These are phyloP conservation scores for Notarius lentiginosus DNA, from an alignment of 2,113 vertebrate genomes.

Conservation along the genomic window DNA sequence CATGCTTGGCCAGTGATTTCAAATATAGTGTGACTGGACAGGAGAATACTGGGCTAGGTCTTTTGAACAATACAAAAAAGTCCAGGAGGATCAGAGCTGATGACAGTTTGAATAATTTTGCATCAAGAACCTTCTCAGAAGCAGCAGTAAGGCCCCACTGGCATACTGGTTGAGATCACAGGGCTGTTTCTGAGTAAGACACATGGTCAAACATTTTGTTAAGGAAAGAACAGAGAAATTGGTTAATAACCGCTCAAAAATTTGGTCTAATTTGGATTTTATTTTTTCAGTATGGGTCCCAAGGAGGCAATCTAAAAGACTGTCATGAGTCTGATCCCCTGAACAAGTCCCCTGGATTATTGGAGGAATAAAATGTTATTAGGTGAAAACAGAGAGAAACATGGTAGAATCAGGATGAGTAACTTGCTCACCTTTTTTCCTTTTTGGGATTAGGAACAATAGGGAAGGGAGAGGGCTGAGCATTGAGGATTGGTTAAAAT, in stretches of 20 bases:
- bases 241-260: not conserved
- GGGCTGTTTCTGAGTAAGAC: not conserved
- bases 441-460: not conserved
- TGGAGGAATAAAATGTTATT: not conserved
- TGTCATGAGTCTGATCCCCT: not conserved
- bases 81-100: not conserved
- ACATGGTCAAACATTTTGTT: not conserved
- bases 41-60: not conserved
- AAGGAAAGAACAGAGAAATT: not conserved
- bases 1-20: not conserved
- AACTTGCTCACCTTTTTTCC: not conserved
- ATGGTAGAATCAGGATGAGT: not conserved
- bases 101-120: not conserved
- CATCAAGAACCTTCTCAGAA: not conserved
- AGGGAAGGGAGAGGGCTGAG: not conserved
- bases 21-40: not conserved
- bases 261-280: not conserved
- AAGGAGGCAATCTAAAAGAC: not conserved
- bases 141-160: not conserved
- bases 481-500: not conserved
- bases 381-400: not conserved
- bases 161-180: not conserved
- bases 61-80: not conserved
- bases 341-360: not conserved
- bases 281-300: not conserved